Percentiles rank a stretch among this genome's conserved stretches.
These are phyloP conservation scores for Aphrophora alni DNA, from an alignment of 2,888 invertebrate species.

Conservation along the genomic window DNA sequence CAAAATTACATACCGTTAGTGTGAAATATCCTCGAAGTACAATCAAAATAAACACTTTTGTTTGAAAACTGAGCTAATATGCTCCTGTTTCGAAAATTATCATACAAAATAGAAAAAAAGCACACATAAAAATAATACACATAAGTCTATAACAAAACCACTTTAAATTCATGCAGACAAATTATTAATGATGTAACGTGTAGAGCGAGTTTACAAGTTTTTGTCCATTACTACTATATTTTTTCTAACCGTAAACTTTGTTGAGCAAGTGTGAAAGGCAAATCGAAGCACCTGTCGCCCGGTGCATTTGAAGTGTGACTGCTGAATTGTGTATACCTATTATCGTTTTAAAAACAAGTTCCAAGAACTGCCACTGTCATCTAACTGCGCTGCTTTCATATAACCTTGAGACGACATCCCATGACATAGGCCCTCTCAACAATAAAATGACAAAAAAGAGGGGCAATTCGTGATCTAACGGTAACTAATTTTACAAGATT, in stretches of 20 bases:
- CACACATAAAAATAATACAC: background rate
- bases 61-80: too few relatives aligned
- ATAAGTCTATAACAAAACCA: background rate
- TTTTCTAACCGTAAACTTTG: background rate
- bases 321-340: background rate
- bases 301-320: slow-evolving; percentile 4
- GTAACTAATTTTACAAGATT: background rate
- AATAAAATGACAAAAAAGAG: background rate
- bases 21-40: too few relatives aligned
- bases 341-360: background rate
- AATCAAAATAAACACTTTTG: too few relatives aligned
- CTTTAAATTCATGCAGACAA: background rate
- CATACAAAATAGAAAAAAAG: background rate
- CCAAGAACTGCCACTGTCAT: background rate
- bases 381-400: background rate
- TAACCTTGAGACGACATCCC: slow-evolving; percentile 6
- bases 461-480: background rate
- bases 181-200: background rate
- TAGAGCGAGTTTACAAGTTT: background rate
- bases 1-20: too few relatives aligned
- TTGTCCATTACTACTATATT: background rate
- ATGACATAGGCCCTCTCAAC: background rate
- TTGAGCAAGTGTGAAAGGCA: background rate
- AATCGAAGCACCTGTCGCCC: background rate
- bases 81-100: too few relatives aligned